Base-by-base conservation (phyloP, 2,797 vertebrate genomes). In the Melanotaenia pygmaea region DNA sequence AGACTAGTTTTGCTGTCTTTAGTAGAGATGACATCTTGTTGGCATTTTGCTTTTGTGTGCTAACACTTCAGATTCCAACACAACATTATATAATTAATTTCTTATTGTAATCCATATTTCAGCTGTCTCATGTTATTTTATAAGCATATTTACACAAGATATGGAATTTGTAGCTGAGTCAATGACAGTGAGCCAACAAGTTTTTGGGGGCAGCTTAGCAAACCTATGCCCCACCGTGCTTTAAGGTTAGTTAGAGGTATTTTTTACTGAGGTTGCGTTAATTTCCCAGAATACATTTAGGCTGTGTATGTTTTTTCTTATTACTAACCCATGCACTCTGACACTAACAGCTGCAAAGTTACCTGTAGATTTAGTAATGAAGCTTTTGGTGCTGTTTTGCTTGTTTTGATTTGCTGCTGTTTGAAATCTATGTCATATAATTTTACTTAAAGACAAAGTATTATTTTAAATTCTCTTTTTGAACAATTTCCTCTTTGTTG, bases 1-100 rank as follows among this genome's bases (percentile, higher is more conserved):
- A 40, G 53, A 18, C 24, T 38, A n/a, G 0, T 59, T 37, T 6
- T 26, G 53, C n/a, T 26, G 13, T 26, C 24, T 54, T 30, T 53
- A 32, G 22, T 22, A 62, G 12, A 24, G 28, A 9, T 26, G 0
- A 22, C 4, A 24, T 9, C 16, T 37, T 69, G 4, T 22, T 12
- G 1, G 5, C 0, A 9, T 37, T 38, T 13, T 0, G 0, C 24
- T 24, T 32, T 20, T 5, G 1, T 0, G 1, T 34, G 7, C 10
- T 5, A 8, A 45, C 58, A 40, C 13, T 38, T 1, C 1, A 65
- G 28, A 56, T 65, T 51, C 0, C 0, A 35, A 22, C n/a, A 56
- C 5, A 54, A 9, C 3, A 22, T 54, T 59, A 13, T 20, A 22
- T 28, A 68, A 8, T 28, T 13, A 5, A 12, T 28, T 35, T 12